Conservation (phyloP, 2,797 vertebrate genomes). For the Leptodactylus fallax region DNA sequence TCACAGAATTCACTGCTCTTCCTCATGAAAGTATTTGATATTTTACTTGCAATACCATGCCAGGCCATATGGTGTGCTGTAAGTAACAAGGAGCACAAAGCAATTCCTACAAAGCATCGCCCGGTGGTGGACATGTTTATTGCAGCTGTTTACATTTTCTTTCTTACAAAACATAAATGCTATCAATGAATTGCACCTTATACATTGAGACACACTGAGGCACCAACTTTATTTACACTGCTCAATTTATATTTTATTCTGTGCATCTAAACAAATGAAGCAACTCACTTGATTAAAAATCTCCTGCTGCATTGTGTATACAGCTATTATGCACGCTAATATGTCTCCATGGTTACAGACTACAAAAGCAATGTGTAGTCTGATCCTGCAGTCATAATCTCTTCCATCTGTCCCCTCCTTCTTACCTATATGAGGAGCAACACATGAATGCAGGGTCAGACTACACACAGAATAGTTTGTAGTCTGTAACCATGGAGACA, state of each 20-base stretch:
- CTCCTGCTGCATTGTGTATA: background rate
- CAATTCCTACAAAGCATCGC: background rate
- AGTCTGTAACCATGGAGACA: too few species aligned
- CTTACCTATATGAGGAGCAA: too few species aligned
- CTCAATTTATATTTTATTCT: background rate
- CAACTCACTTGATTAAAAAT: background rate
- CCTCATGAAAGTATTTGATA: background rate
- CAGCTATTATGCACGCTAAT: background rate
- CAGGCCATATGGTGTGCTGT: background rate
- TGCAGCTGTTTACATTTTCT: background rate
- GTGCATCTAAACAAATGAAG: background rate
- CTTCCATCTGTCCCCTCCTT: too few species aligned
- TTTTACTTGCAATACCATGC: background rate
- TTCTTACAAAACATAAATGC: background rate
- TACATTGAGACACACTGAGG: background rate
- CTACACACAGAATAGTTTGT: too few species aligned
- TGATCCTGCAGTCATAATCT: too few species aligned
- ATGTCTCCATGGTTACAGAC: background rate
- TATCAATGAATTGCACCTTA: slow-evolving; percentile 24
- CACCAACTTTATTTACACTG: background rate
- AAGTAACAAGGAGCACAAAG: background rate
- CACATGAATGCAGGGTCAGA: too few species aligned
- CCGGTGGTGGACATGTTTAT: background rate
- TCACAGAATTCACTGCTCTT: background rate
- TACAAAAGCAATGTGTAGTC: background rate